Evolutionary conservation across 2,797 vertebrate species (phyloP), one percentile per base, ranked within the genome.

Genomic region (Trematomus bernacchii): DNA sequence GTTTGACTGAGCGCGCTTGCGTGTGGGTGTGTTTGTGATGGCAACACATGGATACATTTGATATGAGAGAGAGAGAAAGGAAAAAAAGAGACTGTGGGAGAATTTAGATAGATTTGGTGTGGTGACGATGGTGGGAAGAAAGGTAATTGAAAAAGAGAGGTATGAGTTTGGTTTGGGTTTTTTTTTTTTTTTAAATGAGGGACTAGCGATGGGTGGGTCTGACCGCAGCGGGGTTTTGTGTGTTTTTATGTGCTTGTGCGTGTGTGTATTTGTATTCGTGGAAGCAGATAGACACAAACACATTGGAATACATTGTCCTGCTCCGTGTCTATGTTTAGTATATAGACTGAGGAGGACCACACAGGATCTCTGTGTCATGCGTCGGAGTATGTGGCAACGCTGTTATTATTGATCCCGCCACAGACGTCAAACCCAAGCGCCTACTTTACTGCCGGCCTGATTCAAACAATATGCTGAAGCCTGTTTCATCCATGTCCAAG

Each of bases 111-210:
- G 78, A 85, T 84, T 73, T 70, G 67, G 82, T 90, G 83, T 85
- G 86, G 86, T 79, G 82, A 82, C 65, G 87, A 83, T 81, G 85
- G 82, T 86, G 89, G 90, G 88, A 90, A 90, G 85, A 90, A 92
- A 92, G 92, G 88, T 92, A 91, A 93, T 92, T 93, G 89, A 90
- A 93, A 93, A 90, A 87, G 86, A 89, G 90, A 86, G 74, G 84
- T 85, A 79, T 73, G 86, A 83, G 84, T 91, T 91, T 90, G 91
- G 92, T 87, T 93, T 94, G 85, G 83, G 82, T 85, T 83, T 80
- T 92, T 91, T 89, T 92, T 91, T 89, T 87, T 89, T 37, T 37
- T 86, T 87, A 89, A 92, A 91, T 91, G 87, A 91, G 85, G 86
- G 88, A 85, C 66, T 85, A 18, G 85, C 88, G 87, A 90, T 91